A percentile compares a stretch with the other conserved stretches of the same genome.
These are phyloP conservation scores for Lophotriccus pileatus DNA, from an alignment of 2,797 vertebrate genomes.

Conservation along the genomic window DNA sequence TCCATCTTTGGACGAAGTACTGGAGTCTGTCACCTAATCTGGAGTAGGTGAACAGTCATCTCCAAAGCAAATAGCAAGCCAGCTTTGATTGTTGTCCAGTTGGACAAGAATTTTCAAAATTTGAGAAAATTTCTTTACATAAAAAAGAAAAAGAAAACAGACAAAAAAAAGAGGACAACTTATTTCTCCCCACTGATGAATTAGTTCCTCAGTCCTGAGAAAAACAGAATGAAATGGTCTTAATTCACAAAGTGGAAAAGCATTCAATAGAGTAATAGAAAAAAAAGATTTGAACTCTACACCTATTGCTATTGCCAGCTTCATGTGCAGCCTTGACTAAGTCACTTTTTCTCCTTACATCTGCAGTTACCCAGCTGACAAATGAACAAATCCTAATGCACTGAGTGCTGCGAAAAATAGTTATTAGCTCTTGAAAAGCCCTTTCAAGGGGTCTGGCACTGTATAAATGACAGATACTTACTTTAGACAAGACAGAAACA, in stretches of 20 bases:
- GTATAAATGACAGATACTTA: constrained; percentile 24
- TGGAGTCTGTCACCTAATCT: not conserved
- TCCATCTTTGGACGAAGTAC: not conserved
- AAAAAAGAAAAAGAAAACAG: not conserved
- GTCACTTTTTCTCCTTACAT: not conserved
- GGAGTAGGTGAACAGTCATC: not conserved
- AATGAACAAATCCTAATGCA: constrained; percentile 24
- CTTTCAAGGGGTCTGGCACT: not conserved
- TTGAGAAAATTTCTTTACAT: not conserved
- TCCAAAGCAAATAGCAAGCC: not conserved
- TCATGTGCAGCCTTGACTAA: not conserved
- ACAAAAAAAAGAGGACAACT: fast-evolving
- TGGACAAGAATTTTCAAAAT: not conserved
- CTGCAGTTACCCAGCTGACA: not conserved
- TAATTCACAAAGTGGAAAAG: not conserved
- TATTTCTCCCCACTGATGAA: not conserved
- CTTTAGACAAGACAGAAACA: constrained; percentile 4
- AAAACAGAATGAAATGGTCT: not conserved
- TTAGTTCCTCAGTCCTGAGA: not conserved
- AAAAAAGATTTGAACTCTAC: not conserved
- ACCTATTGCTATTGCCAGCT: not conserved
- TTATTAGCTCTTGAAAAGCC: constrained; percentile 34
- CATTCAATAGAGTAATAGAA: not conserved
- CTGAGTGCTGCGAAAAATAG: not conserved
- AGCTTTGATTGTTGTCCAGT: not conserved